Evolutionary conservation across 2,888 invertebrate genomes (phyloP), one percentile per base, ranked within the genome.

Genomic region (Epistrophe eligans): DNA sequence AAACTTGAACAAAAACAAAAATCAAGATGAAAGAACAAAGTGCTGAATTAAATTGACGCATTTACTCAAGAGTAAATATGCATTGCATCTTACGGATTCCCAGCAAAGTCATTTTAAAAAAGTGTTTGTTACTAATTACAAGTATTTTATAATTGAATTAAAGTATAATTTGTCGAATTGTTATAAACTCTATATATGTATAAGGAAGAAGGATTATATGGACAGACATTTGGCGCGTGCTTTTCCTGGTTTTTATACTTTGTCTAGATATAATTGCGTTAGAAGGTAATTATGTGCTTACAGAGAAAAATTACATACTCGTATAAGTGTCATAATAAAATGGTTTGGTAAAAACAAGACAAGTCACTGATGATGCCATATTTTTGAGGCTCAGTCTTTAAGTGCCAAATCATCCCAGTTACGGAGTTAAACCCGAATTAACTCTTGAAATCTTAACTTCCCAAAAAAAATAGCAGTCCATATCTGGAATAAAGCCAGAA

Each of bases 91-190:
- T 0, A 0, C 4, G 4, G 32, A 0, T 9, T 35, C 9, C 15
- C 32, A 32, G 35, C 17, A 43, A 45, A 52, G 48, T 43, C 40
- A 24, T 58, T 62, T 60, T n/a, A 32, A 32, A 76, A 48, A 55
- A 70, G 80, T 81, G 80, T 77, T 76, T 70, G 38, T 19, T 40
- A 45, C 52, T 60, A 67, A 76, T 81, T 67, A 50, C 76, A 76
- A 70, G 19, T 60, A 80, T 80, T 80, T 80, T 74, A 57, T 74
- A 80, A 80, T 80, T 58, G 50, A 50, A 28, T 74, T 58, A 19
- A 52, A 24, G 66, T 67, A 50, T 43, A 50, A 57, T 66, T 66
- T 73, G 45, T 48, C 13, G n/a, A 58, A 66, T 38, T 62, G 50
- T 8, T 17, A 32, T 32, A 13, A 76, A 32, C 28, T 58, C 9